Evolutionary conservation across 2,113 vertebrate genomes (phyloP).

Genomic region (Pithys albifrons): DNA sequence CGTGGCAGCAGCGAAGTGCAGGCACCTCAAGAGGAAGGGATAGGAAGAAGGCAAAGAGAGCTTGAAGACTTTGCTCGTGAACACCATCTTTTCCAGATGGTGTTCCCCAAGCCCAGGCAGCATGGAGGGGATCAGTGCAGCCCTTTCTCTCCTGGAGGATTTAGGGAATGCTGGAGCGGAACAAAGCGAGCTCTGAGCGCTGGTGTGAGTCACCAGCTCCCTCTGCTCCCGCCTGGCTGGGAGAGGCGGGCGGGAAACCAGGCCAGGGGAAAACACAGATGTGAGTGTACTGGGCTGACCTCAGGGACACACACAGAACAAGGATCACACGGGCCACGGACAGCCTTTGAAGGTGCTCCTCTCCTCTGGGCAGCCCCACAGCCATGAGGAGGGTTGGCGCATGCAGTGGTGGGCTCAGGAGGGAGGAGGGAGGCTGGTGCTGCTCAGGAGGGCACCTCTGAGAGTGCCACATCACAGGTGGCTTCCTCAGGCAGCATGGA

Average conservation of each 20-base stretch:
- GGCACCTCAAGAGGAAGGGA: neutral
- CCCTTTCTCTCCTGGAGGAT: neutral
- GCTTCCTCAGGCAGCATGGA: neutral
- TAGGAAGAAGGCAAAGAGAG: neutral
- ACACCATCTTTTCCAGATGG: neutral
- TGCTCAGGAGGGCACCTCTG: neutral
- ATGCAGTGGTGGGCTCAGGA: neutral
- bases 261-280: slow-evolving; percentile 54
- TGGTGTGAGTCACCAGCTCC: slow-evolving; percentile 33
- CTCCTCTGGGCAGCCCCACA: neutral
- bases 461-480: neutral
- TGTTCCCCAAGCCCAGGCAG: neutral
- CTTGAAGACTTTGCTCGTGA: neutral
- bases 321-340: neutral
- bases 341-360: slow-evolving; percentile 22
- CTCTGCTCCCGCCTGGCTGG: neutral
- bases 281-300: slow-evolving; percentile 47
- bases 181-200: slow-evolving; percentile 52
- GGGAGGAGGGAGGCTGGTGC: neutral
- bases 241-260: neutral
- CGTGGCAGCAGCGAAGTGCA: neutral
- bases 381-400: neutral
- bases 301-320: neutral
- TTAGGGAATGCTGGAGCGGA: neutral
- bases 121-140: neutral